Evolutionary conservation across 1,140 invertebrate genomes (phyloP).

Genomic region (Megathymus violae): DNA sequence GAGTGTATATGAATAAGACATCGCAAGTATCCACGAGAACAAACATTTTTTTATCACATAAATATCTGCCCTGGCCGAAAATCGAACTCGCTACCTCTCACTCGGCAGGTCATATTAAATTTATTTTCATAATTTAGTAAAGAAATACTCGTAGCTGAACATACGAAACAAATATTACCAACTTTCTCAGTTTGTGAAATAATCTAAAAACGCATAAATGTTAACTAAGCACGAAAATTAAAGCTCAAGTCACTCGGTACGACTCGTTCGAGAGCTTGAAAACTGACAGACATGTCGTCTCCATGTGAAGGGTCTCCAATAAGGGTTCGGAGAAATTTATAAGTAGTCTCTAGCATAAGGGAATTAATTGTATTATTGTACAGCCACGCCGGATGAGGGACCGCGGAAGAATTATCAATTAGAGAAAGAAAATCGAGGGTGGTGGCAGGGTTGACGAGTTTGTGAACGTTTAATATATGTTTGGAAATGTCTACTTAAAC

Average conservation of each 20-base stretch:
- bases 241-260: background rate
- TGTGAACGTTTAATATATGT: constrained; percentile 10
- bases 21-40: too few relatives aligned
- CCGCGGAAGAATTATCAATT: constrained; percentile 83
- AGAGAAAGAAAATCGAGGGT: constrained; percentile 73
- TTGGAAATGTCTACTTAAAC: constrained; percentile 30
- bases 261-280: constrained; percentile 1
- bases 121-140: too few relatives aligned
- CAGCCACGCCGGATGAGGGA: constrained; percentile 65
- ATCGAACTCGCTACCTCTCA: too few relatives aligned
- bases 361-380: constrained; percentile 84
- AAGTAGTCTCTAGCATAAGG: constrained; percentile 70
- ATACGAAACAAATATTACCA: too few relatives aligned
- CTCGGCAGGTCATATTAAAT: too few relatives aligned
- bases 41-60: too few relatives aligned
- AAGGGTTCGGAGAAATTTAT: constrained; percentile 66
- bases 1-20: too few relatives aligned
- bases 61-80: too few relatives aligned
- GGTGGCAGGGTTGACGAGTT: constrained; percentile 36
- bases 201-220: too few relatives aligned
- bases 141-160: too few relatives aligned
- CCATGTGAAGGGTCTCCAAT: constrained; percentile 48
- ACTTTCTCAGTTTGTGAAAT: too few relatives aligned
- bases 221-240: constrained; percentile 2
- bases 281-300: constrained; percentile 24